Evolutionary conservation across 2,113 vertebrate species (phyloP).

Genomic region (Tyto alba): DNA sequence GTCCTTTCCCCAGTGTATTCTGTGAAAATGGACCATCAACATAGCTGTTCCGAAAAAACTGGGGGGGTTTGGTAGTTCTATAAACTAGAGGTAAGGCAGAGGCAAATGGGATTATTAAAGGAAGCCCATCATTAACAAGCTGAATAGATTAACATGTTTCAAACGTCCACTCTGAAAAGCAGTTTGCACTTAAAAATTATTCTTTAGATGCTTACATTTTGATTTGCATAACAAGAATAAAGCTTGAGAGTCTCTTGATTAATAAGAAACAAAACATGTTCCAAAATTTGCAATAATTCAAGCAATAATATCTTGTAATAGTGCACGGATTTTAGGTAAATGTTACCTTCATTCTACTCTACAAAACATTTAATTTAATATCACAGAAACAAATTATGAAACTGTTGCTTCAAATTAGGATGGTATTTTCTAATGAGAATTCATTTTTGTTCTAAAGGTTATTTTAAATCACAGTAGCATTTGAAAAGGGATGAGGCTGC

Average conservation of each 20-base stretch:
- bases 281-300: background rate
- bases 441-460: slow-evolving; percentile 33
- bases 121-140: background rate
- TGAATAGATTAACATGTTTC: rapidly evolving
- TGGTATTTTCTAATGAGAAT: slow-evolving; percentile 53
- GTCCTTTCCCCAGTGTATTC: background rate
- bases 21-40: background rate
- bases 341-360: background rate
- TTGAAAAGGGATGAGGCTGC: background rate
- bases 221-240: background rate
- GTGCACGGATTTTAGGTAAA: background rate
- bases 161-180: background rate
- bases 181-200: background rate
- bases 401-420: slow-evolving; percentile 16
- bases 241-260: background rate
- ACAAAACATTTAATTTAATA: background rate
- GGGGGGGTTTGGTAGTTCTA: background rate
- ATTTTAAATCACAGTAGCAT: background rate
- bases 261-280: background rate
- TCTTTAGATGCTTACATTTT: background rate
- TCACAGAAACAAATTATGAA: slow-evolving; percentile 12
- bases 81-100: background rate
- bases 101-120: background rate
- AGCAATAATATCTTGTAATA: background rate
- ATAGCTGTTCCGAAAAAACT: background rate